Evolutionary conservation across 1,140 invertebrate species (phyloP).

Genomic region (Whitmania pigra): DNA sequence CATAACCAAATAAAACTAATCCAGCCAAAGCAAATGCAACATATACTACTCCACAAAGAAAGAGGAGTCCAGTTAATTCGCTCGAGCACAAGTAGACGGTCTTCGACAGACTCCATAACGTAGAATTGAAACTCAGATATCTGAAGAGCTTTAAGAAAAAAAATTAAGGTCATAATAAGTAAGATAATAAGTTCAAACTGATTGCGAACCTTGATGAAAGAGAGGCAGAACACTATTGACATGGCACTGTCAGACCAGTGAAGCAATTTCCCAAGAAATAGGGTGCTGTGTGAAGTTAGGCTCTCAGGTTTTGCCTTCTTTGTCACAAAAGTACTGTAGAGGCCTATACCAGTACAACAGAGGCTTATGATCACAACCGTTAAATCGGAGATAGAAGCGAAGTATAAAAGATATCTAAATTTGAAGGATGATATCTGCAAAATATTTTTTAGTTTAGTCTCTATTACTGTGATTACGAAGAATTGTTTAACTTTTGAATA

Average conservation of each 20-base stretch:
- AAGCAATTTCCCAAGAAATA: not conserved
- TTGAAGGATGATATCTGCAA: no score
- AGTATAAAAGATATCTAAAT: no score
- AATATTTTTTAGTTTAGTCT: no score
- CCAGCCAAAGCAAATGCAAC: not conserved
- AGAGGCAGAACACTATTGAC: not conserved
- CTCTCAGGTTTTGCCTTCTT: no score
- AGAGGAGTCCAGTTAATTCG: not conserved
- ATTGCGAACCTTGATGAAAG: not conserved
- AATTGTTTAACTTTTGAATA: no score
- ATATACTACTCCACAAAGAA: not conserved
- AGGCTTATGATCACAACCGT: no score
- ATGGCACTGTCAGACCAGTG: conserved; percentile 9
- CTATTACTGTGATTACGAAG: no score
- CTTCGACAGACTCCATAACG: conserved; percentile 10
- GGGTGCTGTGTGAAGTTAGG: no score
- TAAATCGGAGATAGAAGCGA: no score
- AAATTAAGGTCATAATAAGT: not conserved
- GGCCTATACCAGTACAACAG: no score
- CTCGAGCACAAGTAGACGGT: conserved; percentile 4
- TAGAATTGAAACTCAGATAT: conserved; percentile 5
- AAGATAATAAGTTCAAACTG: not conserved
- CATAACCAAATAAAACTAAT: not conserved
- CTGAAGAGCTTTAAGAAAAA: not conserved
- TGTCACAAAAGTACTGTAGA: no score